A percentile compares a stretch with the other conserved stretches of the same genome.
Conservation (phyloP, 1,140 invertebrate genomes). For the Pseudomyrmex concolor region DNA sequence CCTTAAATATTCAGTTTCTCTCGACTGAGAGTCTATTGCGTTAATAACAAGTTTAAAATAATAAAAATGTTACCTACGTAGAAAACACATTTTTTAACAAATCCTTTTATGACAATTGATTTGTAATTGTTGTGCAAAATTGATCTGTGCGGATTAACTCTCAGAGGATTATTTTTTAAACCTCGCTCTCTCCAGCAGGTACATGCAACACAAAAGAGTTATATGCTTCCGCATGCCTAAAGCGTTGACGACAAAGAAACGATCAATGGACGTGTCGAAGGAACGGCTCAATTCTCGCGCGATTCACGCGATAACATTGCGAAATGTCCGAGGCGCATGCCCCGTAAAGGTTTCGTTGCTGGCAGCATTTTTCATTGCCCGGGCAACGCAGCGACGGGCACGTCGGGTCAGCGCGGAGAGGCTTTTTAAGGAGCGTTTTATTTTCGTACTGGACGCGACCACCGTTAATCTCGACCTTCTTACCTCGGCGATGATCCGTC, state of each 20-base stretch:
- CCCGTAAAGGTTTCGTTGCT: slow-evolving; percentile 58
- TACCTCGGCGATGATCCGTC: slow-evolving; percentile 72
- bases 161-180: background rate
- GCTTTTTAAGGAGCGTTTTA: slow-evolving; percentile 74
- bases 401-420: slow-evolving; percentile 56
- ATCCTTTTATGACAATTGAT: background rate
- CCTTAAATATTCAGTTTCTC: background rate
- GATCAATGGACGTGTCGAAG: slow-evolving; percentile 56
- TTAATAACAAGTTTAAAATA: background rate
- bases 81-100: background rate
- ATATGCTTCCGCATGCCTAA: slow-evolving; percentile 28
- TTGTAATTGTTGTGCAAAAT: background rate
- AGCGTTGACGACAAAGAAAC: slow-evolving; percentile 51
- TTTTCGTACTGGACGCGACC: slow-evolving; percentile 72
- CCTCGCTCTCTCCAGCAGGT: background rate
- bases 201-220: background rate
- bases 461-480: slow-evolving; percentile 74
- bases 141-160: background rate
- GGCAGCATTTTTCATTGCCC: slow-evolving; percentile 65
- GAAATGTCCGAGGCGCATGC: slow-evolving; percentile 55
- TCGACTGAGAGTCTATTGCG: background rate
- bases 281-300: slow-evolving; percentile 58
- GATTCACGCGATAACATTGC: slow-evolving; percentile 52
- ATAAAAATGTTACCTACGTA: background rate
- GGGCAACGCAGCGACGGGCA: slow-evolving; percentile 54